phyloP scores from a whole-genome alignment of 2,113 vertebrate genomes.

The Podocnemis expansa region DNA sequence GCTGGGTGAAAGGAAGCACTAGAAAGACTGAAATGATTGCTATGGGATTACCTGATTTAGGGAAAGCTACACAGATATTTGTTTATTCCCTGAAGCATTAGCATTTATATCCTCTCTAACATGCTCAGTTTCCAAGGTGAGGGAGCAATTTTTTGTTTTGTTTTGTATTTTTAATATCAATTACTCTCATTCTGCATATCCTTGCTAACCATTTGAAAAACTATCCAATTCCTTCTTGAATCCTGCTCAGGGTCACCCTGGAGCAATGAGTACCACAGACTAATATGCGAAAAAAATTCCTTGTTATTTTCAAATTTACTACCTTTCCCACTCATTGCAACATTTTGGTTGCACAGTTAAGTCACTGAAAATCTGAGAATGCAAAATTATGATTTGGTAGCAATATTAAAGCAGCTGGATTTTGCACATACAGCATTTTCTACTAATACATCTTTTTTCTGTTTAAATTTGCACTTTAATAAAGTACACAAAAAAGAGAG shows the following conservation, averaged over 20 bases:
- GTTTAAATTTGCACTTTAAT: background rate
- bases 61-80: background rate
- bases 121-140: background rate
- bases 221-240: background rate
- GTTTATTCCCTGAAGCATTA: background rate
- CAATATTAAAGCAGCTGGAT: background rate
- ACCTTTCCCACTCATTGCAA: slow-evolving; percentile 31
- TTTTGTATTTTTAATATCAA: slow-evolving; percentile 43
- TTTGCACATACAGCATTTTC: background rate
- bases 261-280: slow-evolving; percentile 32
- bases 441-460: background rate
- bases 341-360: slow-evolving; percentile 38
- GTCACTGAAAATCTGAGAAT: slow-evolving; percentile 54
- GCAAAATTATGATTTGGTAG: slow-evolving; percentile 60
- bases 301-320: background rate
- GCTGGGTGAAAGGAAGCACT: too few species aligned
- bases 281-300: slow-evolving; percentile 35
- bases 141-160: slow-evolving; percentile 14
- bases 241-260: slow-evolving; percentile 4
- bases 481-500: background rate
- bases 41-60: background rate
- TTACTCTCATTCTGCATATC: background rate
- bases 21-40: too few species aligned
- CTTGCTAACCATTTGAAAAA: background rate
- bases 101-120: background rate